These are phyloP conservation scores for Electrophaes corylata DNA, from an alignment of 2,888 invertebrate genomes.

Conservation along the genomic window DNA sequence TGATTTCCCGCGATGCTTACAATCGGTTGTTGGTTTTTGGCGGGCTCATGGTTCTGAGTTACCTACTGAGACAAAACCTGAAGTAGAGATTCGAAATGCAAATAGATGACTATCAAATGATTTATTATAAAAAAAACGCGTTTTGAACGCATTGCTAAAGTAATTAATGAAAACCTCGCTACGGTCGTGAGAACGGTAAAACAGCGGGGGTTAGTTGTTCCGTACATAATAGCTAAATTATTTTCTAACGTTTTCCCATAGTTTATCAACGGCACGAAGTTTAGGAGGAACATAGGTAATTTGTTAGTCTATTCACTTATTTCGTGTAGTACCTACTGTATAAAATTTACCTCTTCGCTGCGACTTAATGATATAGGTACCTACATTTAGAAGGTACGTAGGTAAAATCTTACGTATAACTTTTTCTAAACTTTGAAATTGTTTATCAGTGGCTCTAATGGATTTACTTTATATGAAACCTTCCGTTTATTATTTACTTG, in stretches of 20 bases:
- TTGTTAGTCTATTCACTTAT: conserved; percentile 1
- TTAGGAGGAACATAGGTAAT: conserved; percentile 13
- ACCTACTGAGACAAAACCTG: too few species aligned
- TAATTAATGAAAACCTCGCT: conserved; percentile 46
- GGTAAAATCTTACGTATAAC: too few species aligned
- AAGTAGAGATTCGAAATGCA: too few species aligned
- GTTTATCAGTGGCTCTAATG: too few species aligned
- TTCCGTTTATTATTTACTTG: too few species aligned
- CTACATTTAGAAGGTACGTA: too few species aligned
- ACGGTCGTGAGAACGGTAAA: conserved; percentile 31
- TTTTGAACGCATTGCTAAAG: conserved; percentile 34
- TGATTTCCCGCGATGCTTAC: too few species aligned
- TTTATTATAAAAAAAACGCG: not conserved
- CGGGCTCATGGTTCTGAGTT: too few species aligned
- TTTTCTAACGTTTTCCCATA: conserved; percentile 37
- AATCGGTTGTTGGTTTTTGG: too few species aligned
- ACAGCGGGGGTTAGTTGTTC: conserved; percentile 23
- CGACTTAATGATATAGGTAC: not conserved
- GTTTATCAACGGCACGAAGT: conserved; percentile 31
- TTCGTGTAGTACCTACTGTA: not conserved
- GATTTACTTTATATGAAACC: too few species aligned
- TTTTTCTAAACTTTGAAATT: too few species aligned
- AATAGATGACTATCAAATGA: not conserved
- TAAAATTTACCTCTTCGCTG: not conserved
- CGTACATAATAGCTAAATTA: conserved; percentile 23